Percentiles rank a stretch among this genome's conserved stretches.
These are phyloP conservation scores for Enteromius argenteus DNA, from an alignment of 2,797 vertebrate species.

Conservation along the genomic window DNA sequence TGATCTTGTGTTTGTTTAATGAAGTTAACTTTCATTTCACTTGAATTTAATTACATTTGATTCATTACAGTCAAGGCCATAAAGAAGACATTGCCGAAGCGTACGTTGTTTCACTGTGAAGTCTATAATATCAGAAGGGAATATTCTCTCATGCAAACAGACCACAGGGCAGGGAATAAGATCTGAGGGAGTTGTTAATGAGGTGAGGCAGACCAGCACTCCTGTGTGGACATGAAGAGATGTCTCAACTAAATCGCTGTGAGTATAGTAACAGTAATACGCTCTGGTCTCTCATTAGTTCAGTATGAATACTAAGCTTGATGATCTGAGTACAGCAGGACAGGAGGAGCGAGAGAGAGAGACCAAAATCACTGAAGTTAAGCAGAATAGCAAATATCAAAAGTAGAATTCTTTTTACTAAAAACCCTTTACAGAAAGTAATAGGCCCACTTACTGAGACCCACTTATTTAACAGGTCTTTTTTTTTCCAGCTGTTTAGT, in stretches of 20 bases:
- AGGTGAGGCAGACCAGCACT: constrained; percentile 37
- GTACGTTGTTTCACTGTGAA: constrained; percentile 6
- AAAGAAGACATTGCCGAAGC: not conserved
- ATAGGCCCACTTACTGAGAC: not conserved
- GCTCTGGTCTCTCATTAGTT: constrained; percentile 34
- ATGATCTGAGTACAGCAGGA: constrained; percentile 12
- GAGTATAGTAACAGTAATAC: constrained; percentile 28
- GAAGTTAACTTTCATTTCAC: constrained; percentile 7
- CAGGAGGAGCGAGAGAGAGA: not conserved
- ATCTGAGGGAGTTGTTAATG: constrained; percentile 45
- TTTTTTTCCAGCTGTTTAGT: not conserved
- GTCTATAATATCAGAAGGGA: constrained; percentile 16
- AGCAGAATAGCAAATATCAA: constrained; percentile 17
- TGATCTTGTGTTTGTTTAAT: constrained; percentile 12
- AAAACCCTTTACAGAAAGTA: not conserved
- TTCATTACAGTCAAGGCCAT: constrained; percentile 27
- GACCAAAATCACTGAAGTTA: not conserved
- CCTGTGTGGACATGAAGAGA: constrained; percentile 23
- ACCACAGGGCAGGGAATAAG: constrained; percentile 40
- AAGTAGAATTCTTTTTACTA: not conserved
- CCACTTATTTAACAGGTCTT: not conserved
- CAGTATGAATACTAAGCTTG: constrained; percentile 11
- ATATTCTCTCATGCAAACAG: constrained; percentile 38
- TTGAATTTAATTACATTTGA: constrained; percentile 21
- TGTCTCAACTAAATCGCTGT: constrained; percentile 30